Evolutionary conservation across 2,888 invertebrate genomes (phyloP).

Genomic region (Autographa gamma): DNA sequence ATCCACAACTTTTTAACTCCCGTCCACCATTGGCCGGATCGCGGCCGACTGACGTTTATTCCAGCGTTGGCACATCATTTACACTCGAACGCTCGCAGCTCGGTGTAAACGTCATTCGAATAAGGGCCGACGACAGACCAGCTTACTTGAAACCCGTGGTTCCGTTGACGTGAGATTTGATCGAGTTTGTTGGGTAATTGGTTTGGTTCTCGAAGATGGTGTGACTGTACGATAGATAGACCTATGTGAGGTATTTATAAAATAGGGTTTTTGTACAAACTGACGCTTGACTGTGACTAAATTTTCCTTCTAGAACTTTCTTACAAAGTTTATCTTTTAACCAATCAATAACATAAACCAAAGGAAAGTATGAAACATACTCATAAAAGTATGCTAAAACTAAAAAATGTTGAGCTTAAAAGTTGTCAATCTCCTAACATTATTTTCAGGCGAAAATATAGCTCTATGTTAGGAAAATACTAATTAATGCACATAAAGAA

Average conservation of each 20-base stretch:
- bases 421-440: too few relatives aligned
- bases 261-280: background rate
- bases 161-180: constrained; percentile 61
- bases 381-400: too few relatives aligned
- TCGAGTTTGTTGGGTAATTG: constrained; percentile 63
- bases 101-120: constrained; percentile 57
- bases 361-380: too few relatives aligned
- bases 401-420: too few relatives aligned
- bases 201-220: constrained; percentile 37
- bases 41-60: constrained; percentile 58
- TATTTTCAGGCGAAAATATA: too few relatives aligned
- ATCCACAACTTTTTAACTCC: constrained; percentile 41
- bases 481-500: too few relatives aligned
- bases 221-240: constrained; percentile 3
- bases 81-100: constrained; percentile 62
- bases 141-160: constrained; percentile 49
- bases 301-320: too few relatives aligned
- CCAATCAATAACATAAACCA: too few relatives aligned
- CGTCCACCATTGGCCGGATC: constrained; percentile 38
- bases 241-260: background rate
- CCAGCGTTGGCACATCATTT: constrained; percentile 67
- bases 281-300: too few relatives aligned
- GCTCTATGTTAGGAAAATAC: too few relatives aligned
- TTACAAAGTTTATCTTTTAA: too few relatives aligned
- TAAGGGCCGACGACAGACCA: constrained; percentile 59